Evolutionary conservation across 2,888 invertebrate species (phyloP), one percentile per base, ranked within the genome.

Genomic region (Erpobdella octoculata): DNA sequence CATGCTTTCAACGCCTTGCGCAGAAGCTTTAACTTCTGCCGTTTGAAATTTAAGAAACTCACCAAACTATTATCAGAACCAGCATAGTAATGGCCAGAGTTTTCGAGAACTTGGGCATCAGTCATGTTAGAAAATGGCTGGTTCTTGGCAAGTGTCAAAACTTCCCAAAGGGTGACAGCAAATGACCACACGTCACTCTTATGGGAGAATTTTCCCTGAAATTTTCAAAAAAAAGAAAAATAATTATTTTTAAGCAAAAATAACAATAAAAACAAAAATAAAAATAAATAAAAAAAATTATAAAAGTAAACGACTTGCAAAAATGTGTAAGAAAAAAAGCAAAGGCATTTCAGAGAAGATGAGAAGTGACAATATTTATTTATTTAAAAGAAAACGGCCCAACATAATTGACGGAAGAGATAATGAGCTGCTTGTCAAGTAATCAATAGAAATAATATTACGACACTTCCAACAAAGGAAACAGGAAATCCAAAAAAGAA

Each of bases 161-260:
- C 88, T 84, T 93, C 93, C 89, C 92, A 91, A 64, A 93, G 84
- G 0, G 91, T 91, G 31, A 93, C 90, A 0, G 89, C 92, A 83
- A 91, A 93, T 21, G 92, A 88, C 92, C 92, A 93, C 1, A 92
- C 91, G 83, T 93, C 93, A 80, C 90, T 90, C 83, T 91, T 90
- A 68, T 89, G 88, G 46, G 90, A 90, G 83, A 92, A 92, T 83
- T 89, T 89, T 67, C 89, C 90, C 92, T 93, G 53, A 35, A 62
- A 6, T 31, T n/a, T n/a, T n/a, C n/a, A n/a, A n/a, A n/a, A n/a
- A 12, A 41, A 41, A 41, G 18, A 41, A 41, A 41, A 41, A 41
- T 41, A 41, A 41, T 12, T 12, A 41, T 41, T 12, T 12, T 41
- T 41, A 41, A 41, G 46, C 12, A 41, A 41, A 41, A 12, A 18